phyloP scores from a whole-genome alignment of 2,888 invertebrate genomes.

The Netelia melanura region DNA sequence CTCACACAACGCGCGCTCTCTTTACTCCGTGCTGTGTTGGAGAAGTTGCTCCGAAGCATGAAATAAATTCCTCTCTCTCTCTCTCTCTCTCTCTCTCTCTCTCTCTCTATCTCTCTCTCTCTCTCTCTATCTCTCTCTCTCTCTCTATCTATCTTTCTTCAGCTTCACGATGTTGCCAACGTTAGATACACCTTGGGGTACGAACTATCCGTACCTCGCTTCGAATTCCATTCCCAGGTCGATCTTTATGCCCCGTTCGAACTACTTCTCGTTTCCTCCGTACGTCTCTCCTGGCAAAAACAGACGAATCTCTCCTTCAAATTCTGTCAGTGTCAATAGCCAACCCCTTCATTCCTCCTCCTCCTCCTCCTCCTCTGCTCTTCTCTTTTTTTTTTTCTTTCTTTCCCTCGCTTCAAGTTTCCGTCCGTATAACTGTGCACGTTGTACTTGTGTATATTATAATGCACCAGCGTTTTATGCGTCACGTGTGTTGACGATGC shows the following conservation, averaged over 20 bases:
- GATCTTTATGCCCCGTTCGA: conserved; percentile 68
- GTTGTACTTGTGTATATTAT: background rate
- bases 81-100: conserved; percentile 44
- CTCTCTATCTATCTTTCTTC: conserved; percentile 46
- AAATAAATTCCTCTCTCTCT: background rate
- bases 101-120: conserved; percentile 45
- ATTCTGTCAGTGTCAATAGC: conserved; percentile 13
- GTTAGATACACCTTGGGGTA: conserved; percentile 1
- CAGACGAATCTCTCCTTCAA: conserved; percentile 26
- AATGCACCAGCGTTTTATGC: background rate
- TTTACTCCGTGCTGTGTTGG: background rate
- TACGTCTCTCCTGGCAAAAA: conserved; percentile 11
- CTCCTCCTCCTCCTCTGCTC: background rate
- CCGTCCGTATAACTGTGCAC: background rate
- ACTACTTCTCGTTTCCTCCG: conserved; percentile 39
- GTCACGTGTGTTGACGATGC: background rate
- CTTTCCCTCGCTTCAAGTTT: background rate
- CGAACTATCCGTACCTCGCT: conserved; percentile 29
- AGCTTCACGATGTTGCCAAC: conserved; percentile 26
- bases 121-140: conserved; percentile 19
- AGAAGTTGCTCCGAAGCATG: too few species aligned
- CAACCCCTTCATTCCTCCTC: background rate
- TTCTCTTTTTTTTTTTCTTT: background rate
- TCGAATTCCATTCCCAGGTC: conserved; percentile 62
- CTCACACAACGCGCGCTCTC: conserved; percentile 9